phyloP scores from a whole-genome alignment of 2,888 invertebrate species.

The Chrysodeixis includens region DNA sequence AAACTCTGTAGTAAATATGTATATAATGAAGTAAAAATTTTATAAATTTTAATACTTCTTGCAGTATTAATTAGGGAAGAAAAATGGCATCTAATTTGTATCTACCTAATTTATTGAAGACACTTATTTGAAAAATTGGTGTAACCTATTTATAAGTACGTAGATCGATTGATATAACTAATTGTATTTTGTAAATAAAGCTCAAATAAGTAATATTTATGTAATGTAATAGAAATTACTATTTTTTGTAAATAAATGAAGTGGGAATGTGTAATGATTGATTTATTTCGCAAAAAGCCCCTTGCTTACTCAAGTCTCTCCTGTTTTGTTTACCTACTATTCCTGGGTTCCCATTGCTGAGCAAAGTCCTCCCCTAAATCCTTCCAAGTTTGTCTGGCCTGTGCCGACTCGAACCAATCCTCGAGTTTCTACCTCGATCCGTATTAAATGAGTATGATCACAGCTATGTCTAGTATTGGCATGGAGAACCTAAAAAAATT shows the following conservation, averaged over 20 bases:
- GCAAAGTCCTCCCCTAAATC: too few relatives aligned
- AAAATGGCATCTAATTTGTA: constrained; percentile 44
- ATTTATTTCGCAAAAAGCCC: background rate
- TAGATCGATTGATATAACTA: constrained; percentile 31
- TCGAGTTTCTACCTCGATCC: too few relatives aligned
- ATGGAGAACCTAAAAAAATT: too few relatives aligned
- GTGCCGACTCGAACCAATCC: too few relatives aligned
- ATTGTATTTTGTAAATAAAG: constrained; percentile 65
- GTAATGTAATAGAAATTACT: constrained; percentile 56
- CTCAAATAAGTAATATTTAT: constrained; percentile 67
- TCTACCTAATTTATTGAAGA: constrained; percentile 42
- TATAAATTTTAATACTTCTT: constrained; percentile 8
- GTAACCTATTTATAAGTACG: constrained; percentile 28
- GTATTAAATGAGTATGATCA: too few relatives aligned
- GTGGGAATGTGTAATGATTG: constrained; percentile 59
- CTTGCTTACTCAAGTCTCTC: background rate
- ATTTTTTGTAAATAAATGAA: constrained; percentile 81
- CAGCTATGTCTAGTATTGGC: too few relatives aligned
- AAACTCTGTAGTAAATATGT: background rate
- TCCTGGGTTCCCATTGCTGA: too few relatives aligned
- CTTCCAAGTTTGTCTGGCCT: too few relatives aligned
- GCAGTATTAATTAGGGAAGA: constrained; percentile 30
- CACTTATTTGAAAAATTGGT: constrained; percentile 35
- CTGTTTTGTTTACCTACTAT: too few relatives aligned
- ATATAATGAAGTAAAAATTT: background rate